Conservation (phyloP, 2,797 vertebrate species). For the Yasuhikotakia modesta region DNA sequence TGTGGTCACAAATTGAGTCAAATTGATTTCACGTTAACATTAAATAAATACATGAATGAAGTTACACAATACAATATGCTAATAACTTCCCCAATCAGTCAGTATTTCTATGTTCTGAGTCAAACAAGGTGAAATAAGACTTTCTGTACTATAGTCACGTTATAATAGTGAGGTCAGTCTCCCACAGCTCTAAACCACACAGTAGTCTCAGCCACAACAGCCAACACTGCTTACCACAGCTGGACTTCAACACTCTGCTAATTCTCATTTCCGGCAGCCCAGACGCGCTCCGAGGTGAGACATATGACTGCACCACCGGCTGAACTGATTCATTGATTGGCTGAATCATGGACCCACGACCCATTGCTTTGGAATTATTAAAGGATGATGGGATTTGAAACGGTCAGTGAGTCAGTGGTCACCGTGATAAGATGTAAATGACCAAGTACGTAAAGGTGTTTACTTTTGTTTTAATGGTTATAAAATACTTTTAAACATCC, state of each 20-base stretch:
- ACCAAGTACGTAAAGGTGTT: constrained; percentile 5
- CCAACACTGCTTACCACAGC: constrained; percentile 17
- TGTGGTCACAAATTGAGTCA: not conserved
- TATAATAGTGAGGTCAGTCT: not conserved
- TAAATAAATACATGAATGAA: not conserved
- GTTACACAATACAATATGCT: not conserved
- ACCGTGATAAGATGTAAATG: constrained; percentile 13
- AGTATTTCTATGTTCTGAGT: too few relatives aligned
- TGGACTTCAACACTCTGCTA: constrained; percentile 24
- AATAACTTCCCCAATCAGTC: too few relatives aligned
- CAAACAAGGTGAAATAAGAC: too few relatives aligned
- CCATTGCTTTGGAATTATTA: not conserved
- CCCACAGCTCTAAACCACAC: constrained; percentile 5
- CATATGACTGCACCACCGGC: constrained; percentile 27
- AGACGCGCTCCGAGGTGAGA: constrained; percentile 30
- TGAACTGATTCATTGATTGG: constrained; percentile 52
- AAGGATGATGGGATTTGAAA: not conserved
- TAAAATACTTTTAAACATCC: constrained; percentile 35
- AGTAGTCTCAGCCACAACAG: not conserved
- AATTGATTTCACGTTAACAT: not conserved
- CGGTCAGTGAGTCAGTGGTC: constrained; percentile 47
- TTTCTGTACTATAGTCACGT: not conserved
- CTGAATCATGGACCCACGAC: not conserved
- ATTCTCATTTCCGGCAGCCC: constrained; percentile 36
- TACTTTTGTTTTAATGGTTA: constrained; percentile 23